Evolutionary conservation across 2,113 vertebrate genomes (phyloP).

Genomic region (Pelmatolapia mariae): DNA sequence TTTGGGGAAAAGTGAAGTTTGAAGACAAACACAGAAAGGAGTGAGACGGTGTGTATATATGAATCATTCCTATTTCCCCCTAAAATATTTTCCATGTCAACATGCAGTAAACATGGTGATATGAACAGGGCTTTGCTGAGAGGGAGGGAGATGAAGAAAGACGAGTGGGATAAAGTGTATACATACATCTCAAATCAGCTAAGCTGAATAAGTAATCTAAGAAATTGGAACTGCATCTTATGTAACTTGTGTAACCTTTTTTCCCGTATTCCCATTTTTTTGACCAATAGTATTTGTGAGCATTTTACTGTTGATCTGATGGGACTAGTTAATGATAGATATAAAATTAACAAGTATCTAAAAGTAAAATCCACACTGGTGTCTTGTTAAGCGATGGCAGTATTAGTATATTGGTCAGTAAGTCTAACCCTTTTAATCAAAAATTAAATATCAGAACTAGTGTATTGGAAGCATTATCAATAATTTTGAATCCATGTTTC

Average conservation of each 20-base stretch:
- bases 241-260: neutral
- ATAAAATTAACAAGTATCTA: neutral
- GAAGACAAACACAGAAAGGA: constrained; percentile 69
- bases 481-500: neutral
- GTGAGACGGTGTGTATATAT: constrained; percentile 64
- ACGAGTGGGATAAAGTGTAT: neutral
- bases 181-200: neutral
- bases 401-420: neutral
- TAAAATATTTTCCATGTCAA: constrained; percentile 78
- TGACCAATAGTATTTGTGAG: neutral
- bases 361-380: neutral
- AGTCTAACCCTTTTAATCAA: neutral
- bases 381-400: neutral
- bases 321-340: neutral
- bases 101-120: constrained; percentile 62
- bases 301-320: neutral
- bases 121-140: constrained; percentile 45
- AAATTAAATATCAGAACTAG: neutral
- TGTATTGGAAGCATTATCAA: neutral
- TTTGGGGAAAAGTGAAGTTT: constrained; percentile 69
- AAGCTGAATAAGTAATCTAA: neutral
- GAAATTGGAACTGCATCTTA: neutral
- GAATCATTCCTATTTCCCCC: constrained; percentile 70
- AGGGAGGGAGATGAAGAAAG: constrained; percentile 43
- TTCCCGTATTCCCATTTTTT: neutral